These are phyloP conservation scores for Microchrysa polita DNA, from an alignment of 2,888 invertebrate genomes.

Conservation along the genomic window DNA sequence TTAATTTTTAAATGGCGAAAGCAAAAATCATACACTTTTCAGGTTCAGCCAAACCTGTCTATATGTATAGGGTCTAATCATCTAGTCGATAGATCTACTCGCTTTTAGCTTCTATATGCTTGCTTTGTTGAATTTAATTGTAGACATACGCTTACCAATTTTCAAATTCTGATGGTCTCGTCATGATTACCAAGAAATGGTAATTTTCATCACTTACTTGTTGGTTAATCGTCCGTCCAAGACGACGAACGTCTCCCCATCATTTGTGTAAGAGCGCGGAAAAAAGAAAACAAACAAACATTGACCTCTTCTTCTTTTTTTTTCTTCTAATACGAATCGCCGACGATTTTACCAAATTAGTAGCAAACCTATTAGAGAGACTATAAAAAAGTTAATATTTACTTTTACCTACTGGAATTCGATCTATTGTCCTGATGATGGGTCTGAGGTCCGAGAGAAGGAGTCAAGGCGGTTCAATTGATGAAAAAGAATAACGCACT, in stretches of 20 bases:
- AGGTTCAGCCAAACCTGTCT: too few species aligned
- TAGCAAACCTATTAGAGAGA: constrained; percentile 28
- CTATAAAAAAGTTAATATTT: constrained; percentile 32
- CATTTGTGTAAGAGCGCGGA: too few species aligned
- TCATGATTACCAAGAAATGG: constrained; percentile 4
- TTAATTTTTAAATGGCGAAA: too few species aligned
- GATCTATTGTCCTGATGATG: background rate
- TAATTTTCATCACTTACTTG: background rate
- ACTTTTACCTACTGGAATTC: constrained; percentile 34
- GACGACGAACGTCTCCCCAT: too few species aligned
- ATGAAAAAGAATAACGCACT: too few species aligned
- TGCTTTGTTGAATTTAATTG: constrained; percentile 38
- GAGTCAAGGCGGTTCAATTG: too few species aligned
- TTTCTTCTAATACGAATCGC: background rate
- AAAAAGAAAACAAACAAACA: constrained; percentile 12
- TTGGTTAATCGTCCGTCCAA: too few species aligned
- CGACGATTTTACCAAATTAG: constrained; percentile 26
- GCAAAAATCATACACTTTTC: too few species aligned
- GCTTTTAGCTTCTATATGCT: background rate
- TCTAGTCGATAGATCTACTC: too few species aligned
- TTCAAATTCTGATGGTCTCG: constrained; percentile 18
- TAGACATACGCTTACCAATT: constrained; percentile 24
- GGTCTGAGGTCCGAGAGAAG: too few species aligned
- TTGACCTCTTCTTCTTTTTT: too few species aligned
- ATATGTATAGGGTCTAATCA: too few species aligned